Evolutionary conservation across 2,797 vertebrate genomes (phyloP).

Genomic region (Hypotaenidia philippensis): DNA sequence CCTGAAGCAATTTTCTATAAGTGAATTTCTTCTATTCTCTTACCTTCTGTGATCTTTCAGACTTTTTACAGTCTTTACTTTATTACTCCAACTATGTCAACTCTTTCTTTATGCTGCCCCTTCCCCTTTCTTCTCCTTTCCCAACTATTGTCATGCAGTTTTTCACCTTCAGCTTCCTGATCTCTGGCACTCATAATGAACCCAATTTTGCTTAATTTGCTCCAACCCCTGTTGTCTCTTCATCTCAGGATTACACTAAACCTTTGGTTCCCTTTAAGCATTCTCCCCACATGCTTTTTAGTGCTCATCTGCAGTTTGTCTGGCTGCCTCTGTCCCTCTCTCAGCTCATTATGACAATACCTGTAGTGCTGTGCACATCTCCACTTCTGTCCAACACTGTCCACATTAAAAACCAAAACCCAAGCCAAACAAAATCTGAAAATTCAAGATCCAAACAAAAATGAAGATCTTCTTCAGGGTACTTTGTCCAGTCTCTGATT

Average conservation of each 20-base stretch:
- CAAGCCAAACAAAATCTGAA: not conserved
- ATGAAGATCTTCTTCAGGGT: not conserved
- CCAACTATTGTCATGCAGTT: not conserved
- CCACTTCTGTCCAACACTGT: not conserved
- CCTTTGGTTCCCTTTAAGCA: not conserved
- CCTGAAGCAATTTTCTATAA: not conserved
- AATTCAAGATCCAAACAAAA: too few species aligned
- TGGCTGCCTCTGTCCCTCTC: not conserved
- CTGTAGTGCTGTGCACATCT: not conserved
- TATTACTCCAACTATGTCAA: not conserved
- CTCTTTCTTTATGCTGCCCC: not conserved
- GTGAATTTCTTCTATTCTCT: not conserved
- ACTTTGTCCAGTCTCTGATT: not conserved
- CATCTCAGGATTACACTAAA: not conserved
- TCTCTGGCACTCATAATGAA: not conserved
- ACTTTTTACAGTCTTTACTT: not conserved
- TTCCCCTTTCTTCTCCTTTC: not conserved
- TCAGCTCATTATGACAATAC: not conserved
- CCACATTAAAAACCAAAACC: not conserved
- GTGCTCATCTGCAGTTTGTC: not conserved
- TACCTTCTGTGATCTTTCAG: not conserved
- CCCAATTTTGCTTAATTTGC: not conserved
- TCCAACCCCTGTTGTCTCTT: not conserved
- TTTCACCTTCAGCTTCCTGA: not conserved
- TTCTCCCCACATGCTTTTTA: not conserved